Base-by-base conservation (phyloP, 2,888 invertebrate species). In the Drosophila prolongata region DNA sequence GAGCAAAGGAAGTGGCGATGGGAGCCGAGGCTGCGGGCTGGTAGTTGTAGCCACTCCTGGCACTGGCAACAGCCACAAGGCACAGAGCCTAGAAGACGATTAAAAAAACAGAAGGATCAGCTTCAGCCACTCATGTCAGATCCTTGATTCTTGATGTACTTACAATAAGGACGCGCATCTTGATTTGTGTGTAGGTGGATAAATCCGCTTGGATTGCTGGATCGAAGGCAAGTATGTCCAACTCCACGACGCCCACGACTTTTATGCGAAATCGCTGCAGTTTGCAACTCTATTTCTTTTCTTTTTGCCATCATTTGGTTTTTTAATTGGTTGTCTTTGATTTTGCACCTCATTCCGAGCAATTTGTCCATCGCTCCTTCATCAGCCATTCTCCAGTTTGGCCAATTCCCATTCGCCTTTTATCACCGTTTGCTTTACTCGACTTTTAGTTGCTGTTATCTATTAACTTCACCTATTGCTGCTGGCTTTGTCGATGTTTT, bases 131-230 rank as follows among this genome's bases (percentile, higher is more conserved):
- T 34, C 9, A 3, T 35, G 9, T 2, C 0, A 9, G 9, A 43
- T 62, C 27, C 52, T 50, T 30, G 14, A 16, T 13, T 3, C 1
- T 24, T 3, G 4, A 10, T 4, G 19, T 55, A 87, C 88, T 86
- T 42, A 88, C 88, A 59, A 87, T 78, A 35, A 90, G 77, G 73
- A 80, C 53, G 46, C 85, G 90, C 89, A 89, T 90, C 52, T 76
- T 80, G 61, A 14, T 9, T 59, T 30, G 27, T 68, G 44, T 54
- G 65, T 56, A 40, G 65, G 59, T 73, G 69, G 81, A 66, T 78
- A 78, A 74, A 69, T 75, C 68, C 69, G 69, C 53, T 66, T 64
- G 59, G 65, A 42, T 75, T 46, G 75, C 54, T 58, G 85, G 55
- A 42, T 72, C 49, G 43, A 74, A 55, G 44, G 59, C 24, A 65